Base-by-base conservation (phyloP, 2,113 vertebrate species). In the Triplophysa tibetana region DNA sequence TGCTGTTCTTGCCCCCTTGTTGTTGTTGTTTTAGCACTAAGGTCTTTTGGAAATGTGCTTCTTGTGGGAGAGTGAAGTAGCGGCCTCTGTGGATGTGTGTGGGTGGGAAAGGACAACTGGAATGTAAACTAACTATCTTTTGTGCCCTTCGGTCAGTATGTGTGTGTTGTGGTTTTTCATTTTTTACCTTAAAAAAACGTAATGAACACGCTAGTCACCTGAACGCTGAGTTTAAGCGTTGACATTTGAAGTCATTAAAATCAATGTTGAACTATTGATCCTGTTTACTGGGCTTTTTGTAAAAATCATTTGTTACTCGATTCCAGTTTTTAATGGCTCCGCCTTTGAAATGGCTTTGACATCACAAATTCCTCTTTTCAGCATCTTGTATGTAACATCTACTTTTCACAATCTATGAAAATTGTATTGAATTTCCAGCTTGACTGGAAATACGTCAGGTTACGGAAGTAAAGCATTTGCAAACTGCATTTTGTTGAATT, bases 21-120 rank as follows among this genome's bases (percentile, higher is more conserved):
- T 79, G 43, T 45, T 45, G 26, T 63, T 41, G 67, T 78, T 69
- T 60, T 82, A 45, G 58, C 14, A 14, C 69, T 56, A 73, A 72
- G 78, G 78, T 33, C 14, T 50, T 63, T 65, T 65, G 26, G 62
- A 77, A 17, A 33, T 38, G 43, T 76, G 61, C 62, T 29, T 16
- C 17, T 76, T 64, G 62, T 64, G 62, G 75, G 26, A 65, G 24
- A 69, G 64, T 33, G 10, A 64, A 75, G 69, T 65, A 63, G 62
- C 41, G 8, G 43, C 21, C 29, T 82, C 48, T 70, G 38, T 5
- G 10, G 7, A 65, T 78, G 65, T 45, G 50, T 43, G 33, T 26
- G 56, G 33, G 67, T 60, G 67, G 68, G 43, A 63, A 56, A 50
- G 45, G 66, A 43, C 23, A 64, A 56, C 43, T 56, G 70, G 58